These are phyloP conservation scores for Ecdyonurus torrentis DNA, from an alignment of 2,888 invertebrate genomes.

Conservation along the genomic window DNA sequence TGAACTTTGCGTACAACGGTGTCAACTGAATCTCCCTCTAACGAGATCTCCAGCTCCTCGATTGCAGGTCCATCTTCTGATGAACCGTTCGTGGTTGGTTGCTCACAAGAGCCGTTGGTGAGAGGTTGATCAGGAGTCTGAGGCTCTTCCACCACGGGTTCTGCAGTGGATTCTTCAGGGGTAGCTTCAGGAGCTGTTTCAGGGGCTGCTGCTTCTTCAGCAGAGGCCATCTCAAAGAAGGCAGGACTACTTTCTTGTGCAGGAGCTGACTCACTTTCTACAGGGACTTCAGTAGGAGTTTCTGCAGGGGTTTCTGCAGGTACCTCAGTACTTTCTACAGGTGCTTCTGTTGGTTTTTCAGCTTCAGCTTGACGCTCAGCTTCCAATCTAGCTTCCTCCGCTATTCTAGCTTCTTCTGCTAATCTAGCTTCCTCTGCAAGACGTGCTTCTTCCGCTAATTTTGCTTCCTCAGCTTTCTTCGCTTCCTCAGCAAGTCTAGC, in stretches of 20 bases:
- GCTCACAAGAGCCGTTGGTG: background rate
- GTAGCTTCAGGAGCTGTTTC: background rate
- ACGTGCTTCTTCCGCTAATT: background rate
- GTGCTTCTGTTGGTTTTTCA: background rate
- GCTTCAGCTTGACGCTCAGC: background rate
- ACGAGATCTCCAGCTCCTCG: background rate
- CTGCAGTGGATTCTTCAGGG: background rate
- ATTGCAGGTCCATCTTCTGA: background rate
- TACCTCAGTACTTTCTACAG: background rate
- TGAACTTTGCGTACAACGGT: background rate
- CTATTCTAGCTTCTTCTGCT: background rate
- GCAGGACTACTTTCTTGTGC: too few relatives aligned
- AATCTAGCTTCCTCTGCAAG: background rate
- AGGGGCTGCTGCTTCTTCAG: background rate
- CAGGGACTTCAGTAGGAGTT: background rate
- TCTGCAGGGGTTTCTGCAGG: background rate
- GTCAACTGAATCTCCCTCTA: background rate
- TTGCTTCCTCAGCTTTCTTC: background rate
- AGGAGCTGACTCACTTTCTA: background rate
- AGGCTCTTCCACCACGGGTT: conserved; percentile 1
- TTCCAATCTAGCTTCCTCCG: background rate
- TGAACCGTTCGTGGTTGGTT: background rate
- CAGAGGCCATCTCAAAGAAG: background rate
- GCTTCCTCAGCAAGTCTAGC: background rate
- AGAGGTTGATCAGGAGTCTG: background rate